Evolutionary conservation across 2,113 vertebrate genomes (phyloP).

Genomic region (Vimba vimba): DNA sequence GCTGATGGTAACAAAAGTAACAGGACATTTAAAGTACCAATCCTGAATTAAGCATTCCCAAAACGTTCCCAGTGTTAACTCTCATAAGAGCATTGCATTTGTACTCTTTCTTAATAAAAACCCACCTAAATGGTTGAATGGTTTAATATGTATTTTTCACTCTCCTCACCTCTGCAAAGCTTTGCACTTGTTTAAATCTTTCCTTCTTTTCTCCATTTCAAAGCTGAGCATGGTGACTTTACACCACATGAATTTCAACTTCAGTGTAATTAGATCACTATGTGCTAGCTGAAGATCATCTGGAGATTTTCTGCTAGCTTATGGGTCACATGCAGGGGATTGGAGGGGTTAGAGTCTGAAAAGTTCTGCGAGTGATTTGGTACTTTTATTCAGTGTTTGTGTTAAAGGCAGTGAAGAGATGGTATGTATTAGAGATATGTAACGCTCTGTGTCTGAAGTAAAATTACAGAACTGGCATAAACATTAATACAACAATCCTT

Average conservation of each 20-base stretch:
- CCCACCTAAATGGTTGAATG: not conserved
- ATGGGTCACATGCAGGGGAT: slow-evolving; percentile 60
- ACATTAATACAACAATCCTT: not conserved
- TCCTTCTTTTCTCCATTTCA: slow-evolving; percentile 37
- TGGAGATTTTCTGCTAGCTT: slow-evolving; percentile 51
- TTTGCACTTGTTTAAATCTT: slow-evolving; percentile 21
- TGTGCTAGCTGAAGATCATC: slow-evolving; percentile 51
- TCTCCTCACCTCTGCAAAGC: not conserved
- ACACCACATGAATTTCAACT: slow-evolving; percentile 40
- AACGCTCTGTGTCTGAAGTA: not conserved
- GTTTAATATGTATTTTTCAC: not conserved
- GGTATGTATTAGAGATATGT: not conserved
- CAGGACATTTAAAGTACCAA: slow-evolving; percentile 7
- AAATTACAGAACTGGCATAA: not conserved
- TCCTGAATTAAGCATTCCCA: not conserved
- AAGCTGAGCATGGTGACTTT: slow-evolving; percentile 43
- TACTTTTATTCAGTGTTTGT: not conserved
- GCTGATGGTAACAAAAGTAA: not conserved
- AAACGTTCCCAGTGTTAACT: not conserved
- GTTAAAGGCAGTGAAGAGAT: not conserved
- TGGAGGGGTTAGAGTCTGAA: slow-evolving; percentile 27
- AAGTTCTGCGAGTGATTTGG: slow-evolving; percentile 13
- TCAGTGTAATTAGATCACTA: slow-evolving; percentile 57
- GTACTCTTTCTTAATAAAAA: not conserved
- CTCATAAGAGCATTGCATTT: slow-evolving; percentile 15